A percentile compares a stretch with the other conserved stretches of the same genome.
Conservation (phyloP, 2,113 vertebrate species). For the Montifringilla adamsi region DNA sequence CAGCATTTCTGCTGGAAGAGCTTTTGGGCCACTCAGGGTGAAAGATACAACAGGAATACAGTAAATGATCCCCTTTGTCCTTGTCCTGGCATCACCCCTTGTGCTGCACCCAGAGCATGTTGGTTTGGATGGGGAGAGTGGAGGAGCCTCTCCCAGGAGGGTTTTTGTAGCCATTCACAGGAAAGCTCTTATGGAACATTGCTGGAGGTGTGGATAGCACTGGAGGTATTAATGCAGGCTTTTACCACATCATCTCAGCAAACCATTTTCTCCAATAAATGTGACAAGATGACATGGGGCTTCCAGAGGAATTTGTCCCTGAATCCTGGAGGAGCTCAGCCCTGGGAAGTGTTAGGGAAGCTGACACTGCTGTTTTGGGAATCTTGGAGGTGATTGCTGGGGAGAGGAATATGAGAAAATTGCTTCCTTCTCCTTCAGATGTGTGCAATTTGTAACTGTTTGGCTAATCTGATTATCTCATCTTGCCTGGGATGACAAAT, state of each 20-base stretch:
- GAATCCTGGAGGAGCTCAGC: background rate
- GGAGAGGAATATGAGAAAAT: constrained; percentile 20
- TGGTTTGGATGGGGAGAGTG: background rate
- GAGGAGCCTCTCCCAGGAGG: background rate
- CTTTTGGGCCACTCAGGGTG: background rate
- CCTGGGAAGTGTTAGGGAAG: background rate
- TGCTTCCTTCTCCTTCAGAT: background rate
- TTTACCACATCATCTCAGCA: background rate
- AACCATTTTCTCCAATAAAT: background rate
- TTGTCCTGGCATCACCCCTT: background rate
- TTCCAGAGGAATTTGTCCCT: background rate
- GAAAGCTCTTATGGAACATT: background rate
- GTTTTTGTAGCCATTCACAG: background rate
- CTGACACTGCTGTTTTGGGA: background rate
- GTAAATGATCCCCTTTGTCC: background rate
- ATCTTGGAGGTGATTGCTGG: background rate
- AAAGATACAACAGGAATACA: background rate
- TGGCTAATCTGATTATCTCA: background rate
- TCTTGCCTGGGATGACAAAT: background rate
- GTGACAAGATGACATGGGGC: background rate
- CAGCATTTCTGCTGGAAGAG: background rate
- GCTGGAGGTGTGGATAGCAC: background rate
- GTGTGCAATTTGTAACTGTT: background rate
- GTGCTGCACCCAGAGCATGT: rapidly evolving
- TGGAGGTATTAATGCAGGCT: background rate